A percentile compares a stretch with the other conserved stretches of the same genome.
Conservation (phyloP, 2,888 invertebrate species). For the Aspidiotus rigidus region DNA sequence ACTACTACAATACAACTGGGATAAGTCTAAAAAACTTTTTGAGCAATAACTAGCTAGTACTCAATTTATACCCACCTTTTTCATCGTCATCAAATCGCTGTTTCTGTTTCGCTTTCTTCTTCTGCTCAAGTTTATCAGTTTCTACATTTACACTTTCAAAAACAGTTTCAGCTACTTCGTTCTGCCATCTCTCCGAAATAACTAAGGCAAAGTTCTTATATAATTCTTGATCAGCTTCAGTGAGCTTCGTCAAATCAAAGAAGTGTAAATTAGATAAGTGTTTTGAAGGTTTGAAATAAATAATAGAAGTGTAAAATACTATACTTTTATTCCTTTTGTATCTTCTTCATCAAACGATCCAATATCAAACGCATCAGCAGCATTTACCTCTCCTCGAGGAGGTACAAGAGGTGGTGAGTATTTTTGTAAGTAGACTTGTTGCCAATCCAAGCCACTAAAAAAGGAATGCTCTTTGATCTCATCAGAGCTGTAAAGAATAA, state of each 20-base stretch:
- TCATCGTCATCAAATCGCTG: constrained; percentile 89
- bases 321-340: constrained; percentile 93
- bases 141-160: constrained; percentile 96
- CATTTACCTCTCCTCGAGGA: constrained; percentile 97
- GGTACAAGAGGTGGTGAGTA: constrained; percentile 97
- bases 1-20: too few relatives aligned
- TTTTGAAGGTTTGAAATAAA: background rate
- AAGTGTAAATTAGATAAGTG: background rate
- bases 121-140: constrained; percentile 91
- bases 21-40: too few relatives aligned
- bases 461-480: constrained; percentile 97
- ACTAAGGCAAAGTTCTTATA: constrained; percentile 98
- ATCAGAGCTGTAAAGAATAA: constrained; percentile 60
- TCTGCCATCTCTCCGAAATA: constrained; percentile 98
- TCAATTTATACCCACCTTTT: constrained; percentile 54
- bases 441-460: constrained; percentile 98
- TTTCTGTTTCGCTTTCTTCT: constrained; percentile 89
- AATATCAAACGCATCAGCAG: constrained; percentile 99
- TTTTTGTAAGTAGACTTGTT: constrained; percentile 96
- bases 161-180: constrained; percentile 96
- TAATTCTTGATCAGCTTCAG: constrained; percentile 93
- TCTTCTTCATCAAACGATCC: constrained; percentile 99
- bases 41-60: too few relatives aligned
- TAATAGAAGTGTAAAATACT: background rate
- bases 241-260: constrained; percentile 51